Percentiles rank a stretch among this genome's conserved stretches.
phyloP scores from a whole-genome alignment of 2,113 vertebrate species.

The Hemibagrus wyckioides region DNA sequence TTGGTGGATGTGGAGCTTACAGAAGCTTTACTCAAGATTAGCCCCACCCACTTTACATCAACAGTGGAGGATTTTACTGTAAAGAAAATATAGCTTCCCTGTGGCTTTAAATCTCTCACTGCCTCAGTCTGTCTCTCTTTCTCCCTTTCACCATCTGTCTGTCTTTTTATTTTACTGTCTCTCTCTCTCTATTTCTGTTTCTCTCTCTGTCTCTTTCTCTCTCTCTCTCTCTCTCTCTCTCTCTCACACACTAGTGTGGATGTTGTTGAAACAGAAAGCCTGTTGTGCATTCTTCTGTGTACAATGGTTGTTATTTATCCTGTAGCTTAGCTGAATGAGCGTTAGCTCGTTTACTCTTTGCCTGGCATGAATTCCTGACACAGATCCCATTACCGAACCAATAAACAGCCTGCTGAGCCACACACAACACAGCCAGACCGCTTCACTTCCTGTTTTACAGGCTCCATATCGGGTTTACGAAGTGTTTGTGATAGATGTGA shows the following conservation, averaged over 20 bases:
- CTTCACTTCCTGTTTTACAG: not conserved
- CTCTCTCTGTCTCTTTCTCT: constrained; percentile 36
- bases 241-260: constrained; percentile 59
- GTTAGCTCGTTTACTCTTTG: constrained; percentile 66
- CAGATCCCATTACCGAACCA: constrained; percentile 57
- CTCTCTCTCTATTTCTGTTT: constrained; percentile 39
- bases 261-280: constrained; percentile 65
- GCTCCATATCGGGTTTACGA: not conserved
- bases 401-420: constrained; percentile 47
- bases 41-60: not conserved
- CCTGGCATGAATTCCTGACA: constrained; percentile 63
- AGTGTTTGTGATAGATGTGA: not conserved
- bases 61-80: not conserved
- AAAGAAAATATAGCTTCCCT: not conserved
- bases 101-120: not conserved
- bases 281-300: constrained; percentile 67
- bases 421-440: not conserved
- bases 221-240: constrained; percentile 48
- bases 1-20: not conserved
- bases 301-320: constrained; percentile 70
- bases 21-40: not conserved
- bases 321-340: constrained; percentile 62
- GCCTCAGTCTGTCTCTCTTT: not conserved
- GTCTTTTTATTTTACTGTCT: not conserved
- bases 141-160: no score